phyloP scores from a whole-genome alignment of 1,140 invertebrate genomes.

The Apolygus lucorum region DNA sequence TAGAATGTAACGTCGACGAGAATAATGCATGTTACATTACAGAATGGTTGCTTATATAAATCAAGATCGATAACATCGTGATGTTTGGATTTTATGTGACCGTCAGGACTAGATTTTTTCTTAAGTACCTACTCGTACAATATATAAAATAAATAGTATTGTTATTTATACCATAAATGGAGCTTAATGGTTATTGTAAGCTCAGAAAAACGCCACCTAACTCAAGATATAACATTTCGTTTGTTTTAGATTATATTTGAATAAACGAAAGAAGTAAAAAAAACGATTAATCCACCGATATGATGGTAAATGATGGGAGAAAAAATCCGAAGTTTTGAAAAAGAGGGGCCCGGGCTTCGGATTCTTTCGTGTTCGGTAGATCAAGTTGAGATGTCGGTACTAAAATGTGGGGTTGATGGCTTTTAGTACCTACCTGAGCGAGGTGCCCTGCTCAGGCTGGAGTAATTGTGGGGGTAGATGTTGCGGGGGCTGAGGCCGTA shows the following conservation, averaged over 20 bases:
- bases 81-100: not conserved
- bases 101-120: not conserved
- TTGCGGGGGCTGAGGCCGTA: slow-evolving; percentile 78
- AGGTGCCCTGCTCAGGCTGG: slow-evolving; percentile 61
- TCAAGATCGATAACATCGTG: not conserved
- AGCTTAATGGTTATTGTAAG: not conserved
- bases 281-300: not conserved
- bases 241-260: not conserved
- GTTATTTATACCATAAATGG: not conserved
- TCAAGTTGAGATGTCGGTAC: not conserved
- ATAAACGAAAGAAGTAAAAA: not conserved
- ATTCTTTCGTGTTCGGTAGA: not conserved
- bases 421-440: slow-evolving; percentile 64
- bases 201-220: not conserved
- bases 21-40: not conserved
- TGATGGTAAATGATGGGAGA: not conserved
- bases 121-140: not conserved
- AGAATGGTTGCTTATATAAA: not conserved
- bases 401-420: slow-evolving; percentile 12
- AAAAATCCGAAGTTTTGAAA: not conserved
- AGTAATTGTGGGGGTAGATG: slow-evolving; percentile 77
- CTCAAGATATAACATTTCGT: not conserved
- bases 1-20: not conserved
- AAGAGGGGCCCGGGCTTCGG: not conserved
- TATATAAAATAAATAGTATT: slow-evolving; percentile 9